Conservation (phyloP, 2,888 invertebrate species). For the Baronia brevicornis region DNA sequence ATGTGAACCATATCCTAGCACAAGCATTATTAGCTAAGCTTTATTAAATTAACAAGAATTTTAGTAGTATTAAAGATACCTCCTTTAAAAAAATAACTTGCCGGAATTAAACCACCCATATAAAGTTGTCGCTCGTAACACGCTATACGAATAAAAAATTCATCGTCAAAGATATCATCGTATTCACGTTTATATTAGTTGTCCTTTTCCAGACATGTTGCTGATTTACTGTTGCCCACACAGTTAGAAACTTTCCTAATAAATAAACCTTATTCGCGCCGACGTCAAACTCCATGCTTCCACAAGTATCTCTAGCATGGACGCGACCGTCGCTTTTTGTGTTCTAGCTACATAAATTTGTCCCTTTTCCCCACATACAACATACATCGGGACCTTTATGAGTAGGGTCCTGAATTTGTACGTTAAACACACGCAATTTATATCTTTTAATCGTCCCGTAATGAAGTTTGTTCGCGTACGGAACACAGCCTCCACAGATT, state of each 20-base stretch:
- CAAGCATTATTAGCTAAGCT: too few species aligned
- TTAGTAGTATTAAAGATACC: too few species aligned
- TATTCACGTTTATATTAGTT: slow-evolving; percentile 13
- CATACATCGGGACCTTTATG: slow-evolving; percentile 60
- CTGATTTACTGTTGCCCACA: slow-evolving; percentile 53
- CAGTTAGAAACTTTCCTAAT: slow-evolving; percentile 65
- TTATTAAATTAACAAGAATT: too few species aligned
- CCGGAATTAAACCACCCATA: not conserved
- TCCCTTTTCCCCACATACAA: slow-evolving; percentile 49
- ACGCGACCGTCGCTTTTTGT: slow-evolving; percentile 55
- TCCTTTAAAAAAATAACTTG: too few species aligned
- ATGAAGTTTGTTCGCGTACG: slow-evolving; percentile 58
- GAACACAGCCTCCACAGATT: too few species aligned
- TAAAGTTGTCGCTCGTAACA: not conserved
- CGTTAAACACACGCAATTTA: slow-evolving; percentile 56
- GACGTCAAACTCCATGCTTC: slow-evolving; percentile 61
- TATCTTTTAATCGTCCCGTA: slow-evolving; percentile 59
- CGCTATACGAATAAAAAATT: not conserved
- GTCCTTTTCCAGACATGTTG: slow-evolving; percentile 21
- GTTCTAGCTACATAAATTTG: slow-evolving; percentile 54
- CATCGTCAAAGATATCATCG: slow-evolving; percentile 6
- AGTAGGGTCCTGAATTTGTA: slow-evolving; percentile 53
- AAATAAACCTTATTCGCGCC: slow-evolving; percentile 68
- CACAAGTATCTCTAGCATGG: slow-evolving; percentile 52
- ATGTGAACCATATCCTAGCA: too few species aligned